A percentile compares a stretch with the other conserved stretches of the same genome.
Evolutionary conservation across 1,140 invertebrate species (phyloP).

Genomic region (Tenebrio molitor): DNA sequence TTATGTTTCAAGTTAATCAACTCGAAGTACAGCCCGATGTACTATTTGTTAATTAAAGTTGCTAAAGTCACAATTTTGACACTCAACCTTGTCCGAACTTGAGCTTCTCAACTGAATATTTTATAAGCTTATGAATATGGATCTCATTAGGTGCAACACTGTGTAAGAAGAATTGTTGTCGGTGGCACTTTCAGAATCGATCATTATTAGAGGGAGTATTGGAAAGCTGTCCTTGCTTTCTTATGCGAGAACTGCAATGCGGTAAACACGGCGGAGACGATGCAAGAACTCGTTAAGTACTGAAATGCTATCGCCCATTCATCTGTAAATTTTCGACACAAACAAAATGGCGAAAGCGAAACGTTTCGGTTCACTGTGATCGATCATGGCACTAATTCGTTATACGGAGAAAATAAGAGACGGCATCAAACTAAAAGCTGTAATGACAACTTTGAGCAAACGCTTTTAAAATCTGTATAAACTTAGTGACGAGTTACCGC

Average conservation of each 20-base stretch:
- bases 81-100: constrained; percentile 51
- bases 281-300: constrained; percentile 31
- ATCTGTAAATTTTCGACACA: constrained; percentile 37
- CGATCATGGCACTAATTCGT: constrained; percentile 3
- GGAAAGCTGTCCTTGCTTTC: constrained; percentile 30
- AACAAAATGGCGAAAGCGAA: constrained; percentile 16
- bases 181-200: constrained; percentile 1
- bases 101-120: constrained; percentile 57
- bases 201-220: constrained; percentile 29
- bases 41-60: constrained; percentile 54
- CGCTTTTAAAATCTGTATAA: no score
- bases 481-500: no score
- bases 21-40: not conserved
- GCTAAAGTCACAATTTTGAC: constrained; percentile 51
- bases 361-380: constrained; percentile 10
- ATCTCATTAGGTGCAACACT: constrained; percentile 53
- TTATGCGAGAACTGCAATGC: constrained; percentile 31
- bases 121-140: constrained; percentile 55
- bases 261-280: constrained; percentile 23
- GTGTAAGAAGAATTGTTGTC: constrained; percentile 33
- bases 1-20: not conserved
- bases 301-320: constrained; percentile 32
- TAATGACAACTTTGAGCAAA: not conserved
- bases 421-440: not conserved
- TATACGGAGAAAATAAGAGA: not conserved